Evolutionary conservation across 2,797 vertebrate species (phyloP).

Genomic region (Paramormyrops hopkinsi): DNA sequence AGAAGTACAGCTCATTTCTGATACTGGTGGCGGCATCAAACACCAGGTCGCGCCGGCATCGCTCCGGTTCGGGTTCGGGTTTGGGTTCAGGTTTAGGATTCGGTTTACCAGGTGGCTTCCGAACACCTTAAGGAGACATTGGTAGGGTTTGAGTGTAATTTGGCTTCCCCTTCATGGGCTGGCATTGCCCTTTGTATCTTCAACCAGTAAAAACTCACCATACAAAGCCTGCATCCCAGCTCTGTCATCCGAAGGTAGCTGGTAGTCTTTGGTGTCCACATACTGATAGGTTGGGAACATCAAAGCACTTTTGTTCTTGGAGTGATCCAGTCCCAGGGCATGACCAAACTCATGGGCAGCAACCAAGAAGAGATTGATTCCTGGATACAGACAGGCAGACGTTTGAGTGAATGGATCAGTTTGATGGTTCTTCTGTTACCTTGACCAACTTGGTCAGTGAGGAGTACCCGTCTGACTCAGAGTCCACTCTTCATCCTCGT

Average conservation of each 20-base stretch:
- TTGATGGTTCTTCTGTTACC: not conserved
- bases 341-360: slow-evolving; percentile 89
- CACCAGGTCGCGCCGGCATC: slow-evolving; percentile 30
- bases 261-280: slow-evolving; percentile 62
- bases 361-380: slow-evolving; percentile 81
- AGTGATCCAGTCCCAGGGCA: slow-evolving; percentile 78
- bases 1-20: slow-evolving; percentile 39
- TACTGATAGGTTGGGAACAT: slow-evolving; percentile 86
- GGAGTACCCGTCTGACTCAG: slow-evolving; percentile 49
- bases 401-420: not conserved
- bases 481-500: slow-evolving; percentile 78
- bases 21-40: slow-evolving; percentile 44
- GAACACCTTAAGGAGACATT: slow-evolving; percentile 42
- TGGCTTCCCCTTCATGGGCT: not conserved
- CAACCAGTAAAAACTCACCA: slow-evolving; percentile 50
- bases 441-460: not conserved
- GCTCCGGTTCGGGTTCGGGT: slow-evolving; percentile 15
- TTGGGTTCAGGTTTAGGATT: slow-evolving; percentile 33
- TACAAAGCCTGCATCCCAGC: slow-evolving; percentile 78
- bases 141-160: not conserved
- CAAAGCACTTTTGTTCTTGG: slow-evolving; percentile 66
- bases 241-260: slow-evolving; percentile 69
- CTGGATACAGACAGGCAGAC: slow-evolving; percentile 40
- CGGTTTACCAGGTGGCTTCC: slow-evolving; percentile 22
- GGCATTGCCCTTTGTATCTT: not conserved